phyloP scores from a whole-genome alignment of 1,140 invertebrate genomes.

The Brachystomella parvula region DNA sequence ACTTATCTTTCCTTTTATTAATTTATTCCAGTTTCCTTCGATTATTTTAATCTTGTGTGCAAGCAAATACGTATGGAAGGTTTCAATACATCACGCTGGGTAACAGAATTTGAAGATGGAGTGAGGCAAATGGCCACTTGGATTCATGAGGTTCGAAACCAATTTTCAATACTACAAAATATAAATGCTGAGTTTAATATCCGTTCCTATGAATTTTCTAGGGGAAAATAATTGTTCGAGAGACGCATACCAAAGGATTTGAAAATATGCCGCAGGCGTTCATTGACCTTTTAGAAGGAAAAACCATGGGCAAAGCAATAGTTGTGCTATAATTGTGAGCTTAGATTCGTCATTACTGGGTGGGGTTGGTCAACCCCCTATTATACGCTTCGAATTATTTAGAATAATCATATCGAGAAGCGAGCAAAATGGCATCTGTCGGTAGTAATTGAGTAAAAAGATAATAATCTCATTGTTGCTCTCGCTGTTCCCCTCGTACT shows the following conservation, averaged over 20 bases:
- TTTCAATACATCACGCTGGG: conserved; percentile 37
- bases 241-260: conserved; percentile 56
- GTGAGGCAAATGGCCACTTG: conserved; percentile 38
- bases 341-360: too few species aligned
- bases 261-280: conserved; percentile 58
- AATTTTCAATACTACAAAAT: too few species aligned
- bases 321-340: conserved; percentile 42
- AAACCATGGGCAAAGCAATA: conserved; percentile 57
- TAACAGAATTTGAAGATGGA: conserved; percentile 38
- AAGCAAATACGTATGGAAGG: conserved; percentile 40
- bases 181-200: background rate
- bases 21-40: conserved; percentile 31
- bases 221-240: conserved; percentile 54
- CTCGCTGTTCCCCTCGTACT: too few species aligned
- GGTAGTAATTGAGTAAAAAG: too few species aligned
- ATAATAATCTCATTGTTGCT: too few species aligned
- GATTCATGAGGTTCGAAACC: conserved; percentile 40
- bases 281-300: conserved; percentile 52
- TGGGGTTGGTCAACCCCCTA: too few species aligned
- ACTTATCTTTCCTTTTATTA: too few species aligned
- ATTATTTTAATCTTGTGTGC: conserved; percentile 30
- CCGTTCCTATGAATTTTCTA: conserved; percentile 32
- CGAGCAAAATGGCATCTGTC: too few species aligned
- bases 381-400: too few species aligned
- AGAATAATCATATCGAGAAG: too few species aligned